Evolutionary conservation across 1,140 invertebrate genomes (phyloP).

Genomic region (Batillaria attramentaria): DNA sequence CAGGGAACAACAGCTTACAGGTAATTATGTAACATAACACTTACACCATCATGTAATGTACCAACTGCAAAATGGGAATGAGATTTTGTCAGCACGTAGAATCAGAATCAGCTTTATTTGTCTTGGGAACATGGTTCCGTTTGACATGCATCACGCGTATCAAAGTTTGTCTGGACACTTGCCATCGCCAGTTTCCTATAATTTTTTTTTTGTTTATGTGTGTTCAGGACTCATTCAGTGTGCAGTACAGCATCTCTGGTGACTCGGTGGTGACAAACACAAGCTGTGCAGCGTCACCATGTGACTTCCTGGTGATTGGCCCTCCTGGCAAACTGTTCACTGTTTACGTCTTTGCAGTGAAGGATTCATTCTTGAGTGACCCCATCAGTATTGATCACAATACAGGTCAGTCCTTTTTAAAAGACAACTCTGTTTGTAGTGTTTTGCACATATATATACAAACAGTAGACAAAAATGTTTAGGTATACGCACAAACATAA

Average conservation of each 20-base stretch:
- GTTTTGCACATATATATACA: neutral
- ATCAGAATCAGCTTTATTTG: too few species aligned
- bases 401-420: conserved; percentile 43
- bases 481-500: too few species aligned
- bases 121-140: too few species aligned
- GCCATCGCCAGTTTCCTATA: too few species aligned
- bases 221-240: conserved; percentile 19
- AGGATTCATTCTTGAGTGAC: conserved; percentile 37
- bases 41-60: too few species aligned
- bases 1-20: conserved; percentile 35
- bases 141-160: too few species aligned
- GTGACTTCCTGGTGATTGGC: conserved; percentile 33
- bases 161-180: too few species aligned
- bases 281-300: conserved; percentile 33
- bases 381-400: conserved; percentile 38
- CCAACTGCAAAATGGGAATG: too few species aligned
- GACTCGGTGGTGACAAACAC: neutral
- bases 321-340: conserved; percentile 39
- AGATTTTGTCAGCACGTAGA: too few species aligned
- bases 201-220: too few species aligned
- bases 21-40: too few species aligned
- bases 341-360: conserved; percentile 39
- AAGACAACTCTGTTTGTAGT: neutral
- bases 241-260: conserved; percentile 1
- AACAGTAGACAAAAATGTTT: neutral